These are phyloP conservation scores for Gila orcuttii DNA, from an alignment of 2,113 vertebrate species.

Conservation along the genomic window DNA sequence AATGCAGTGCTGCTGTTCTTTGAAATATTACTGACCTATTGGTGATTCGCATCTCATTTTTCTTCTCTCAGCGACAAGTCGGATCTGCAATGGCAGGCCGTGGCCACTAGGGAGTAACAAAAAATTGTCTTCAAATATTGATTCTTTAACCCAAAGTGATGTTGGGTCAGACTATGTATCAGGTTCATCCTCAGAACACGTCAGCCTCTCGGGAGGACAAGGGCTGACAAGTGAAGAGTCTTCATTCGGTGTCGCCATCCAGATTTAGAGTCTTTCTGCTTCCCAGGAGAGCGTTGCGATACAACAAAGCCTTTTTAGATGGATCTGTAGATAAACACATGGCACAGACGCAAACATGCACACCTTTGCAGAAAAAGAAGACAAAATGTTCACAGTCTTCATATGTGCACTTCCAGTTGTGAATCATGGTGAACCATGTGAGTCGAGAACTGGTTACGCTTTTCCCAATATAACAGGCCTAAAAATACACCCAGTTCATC, in stretches of 20 bases:
- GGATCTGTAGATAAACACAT: slow-evolving; percentile 17
- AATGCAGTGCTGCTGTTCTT: slow-evolving; percentile 5
- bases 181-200: slow-evolving; percentile 63
- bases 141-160: slow-evolving; percentile 66
- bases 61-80: slow-evolving; percentile 34
- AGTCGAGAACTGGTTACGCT: slow-evolving; percentile 60
- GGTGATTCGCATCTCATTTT: slow-evolving; percentile 46
- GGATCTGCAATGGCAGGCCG: slow-evolving; percentile 58
- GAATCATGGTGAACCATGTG: slow-evolving; percentile 41
- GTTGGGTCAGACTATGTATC: slow-evolving; percentile 58
- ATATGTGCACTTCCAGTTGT: slow-evolving; percentile 21
- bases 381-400: neutral
- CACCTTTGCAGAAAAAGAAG: neutral
- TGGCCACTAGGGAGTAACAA: slow-evolving; percentile 64
- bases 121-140: slow-evolving; percentile 73
- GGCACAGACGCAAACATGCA: neutral
- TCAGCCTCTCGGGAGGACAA: slow-evolving; percentile 50
- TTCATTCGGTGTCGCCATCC: slow-evolving; percentile 1
- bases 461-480: slow-evolving; percentile 67
- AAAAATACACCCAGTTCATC: slow-evolving; percentile 78
- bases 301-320: slow-evolving; percentile 26
- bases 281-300: neutral
- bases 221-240: slow-evolving; percentile 1
- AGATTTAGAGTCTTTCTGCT: slow-evolving; percentile 13
- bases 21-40: slow-evolving; percentile 19